A percentile compares a stretch with the other conserved stretches of the same genome.
These are phyloP conservation scores for Phylloscopus trochilus DNA, from an alignment of 2,113 vertebrate species.

Conservation along the genomic window DNA sequence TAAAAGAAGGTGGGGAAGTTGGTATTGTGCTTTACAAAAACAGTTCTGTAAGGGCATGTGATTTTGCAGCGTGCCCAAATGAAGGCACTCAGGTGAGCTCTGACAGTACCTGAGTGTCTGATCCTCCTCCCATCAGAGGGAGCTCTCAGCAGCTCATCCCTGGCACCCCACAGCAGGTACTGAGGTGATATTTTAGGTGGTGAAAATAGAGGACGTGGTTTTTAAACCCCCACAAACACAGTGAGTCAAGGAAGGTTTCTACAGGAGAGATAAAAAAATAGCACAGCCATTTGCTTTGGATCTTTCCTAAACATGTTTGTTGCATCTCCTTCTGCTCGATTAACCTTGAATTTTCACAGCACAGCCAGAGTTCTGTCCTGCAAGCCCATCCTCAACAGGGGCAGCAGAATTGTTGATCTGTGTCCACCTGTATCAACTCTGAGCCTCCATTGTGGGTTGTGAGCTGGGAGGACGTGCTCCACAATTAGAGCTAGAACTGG, in stretches of 20 bases:
- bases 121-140: neutral
- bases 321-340: neutral
- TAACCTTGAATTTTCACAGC: neutral
- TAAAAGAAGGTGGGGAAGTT: neutral
- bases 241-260: neutral
- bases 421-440: neutral
- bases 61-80: neutral
- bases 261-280: neutral
- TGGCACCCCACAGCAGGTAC: neutral
- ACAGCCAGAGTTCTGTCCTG: neutral
- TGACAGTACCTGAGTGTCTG: neutral
- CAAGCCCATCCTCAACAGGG: neutral
- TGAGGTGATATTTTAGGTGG: neutral
- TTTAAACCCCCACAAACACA: neutral
- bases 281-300: neutral
- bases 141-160: neutral
- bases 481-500: neutral
- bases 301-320: neutral
- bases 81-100: neutral
- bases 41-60: neutral
- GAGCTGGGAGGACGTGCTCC: neutral
- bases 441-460: neutral
- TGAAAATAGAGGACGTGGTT: neutral
- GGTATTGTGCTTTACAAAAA: neutral
- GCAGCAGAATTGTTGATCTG: neutral